phyloP scores from a whole-genome alignment of 2,113 vertebrate species.

The Crotalus helleri region DNA sequence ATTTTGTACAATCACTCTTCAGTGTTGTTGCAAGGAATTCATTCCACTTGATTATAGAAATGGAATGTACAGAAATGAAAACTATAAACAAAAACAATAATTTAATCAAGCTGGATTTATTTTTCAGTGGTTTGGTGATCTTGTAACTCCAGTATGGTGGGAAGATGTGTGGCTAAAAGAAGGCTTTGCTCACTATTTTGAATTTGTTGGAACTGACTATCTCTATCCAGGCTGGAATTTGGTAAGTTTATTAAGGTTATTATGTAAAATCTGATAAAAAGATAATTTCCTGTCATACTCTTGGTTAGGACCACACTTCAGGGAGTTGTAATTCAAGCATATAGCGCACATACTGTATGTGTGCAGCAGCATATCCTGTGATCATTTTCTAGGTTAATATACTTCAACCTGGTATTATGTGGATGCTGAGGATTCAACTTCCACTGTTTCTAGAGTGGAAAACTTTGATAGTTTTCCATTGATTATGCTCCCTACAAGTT shows the following conservation, averaged over 20 bases:
- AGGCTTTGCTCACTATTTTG: slow-evolving; percentile 97
- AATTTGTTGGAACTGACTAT: slow-evolving; percentile 95
- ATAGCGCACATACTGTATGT: not conserved
- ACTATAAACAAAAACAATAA: not conserved
- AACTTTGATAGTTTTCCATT: not conserved
- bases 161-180: slow-evolving; percentile 98
- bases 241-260: slow-evolving; percentile 72
- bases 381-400: not conserved
- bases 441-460: not conserved
- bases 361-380: not conserved
- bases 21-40: not conserved
- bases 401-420: not conserved
- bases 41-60: not conserved
- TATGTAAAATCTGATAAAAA: slow-evolving; percentile 6
- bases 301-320: not conserved
- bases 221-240: slow-evolving; percentile 98
- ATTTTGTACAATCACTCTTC: not conserved
- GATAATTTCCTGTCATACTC: slow-evolving; percentile 3
- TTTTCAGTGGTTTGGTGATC: slow-evolving; percentile 94
- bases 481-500: not conserved
- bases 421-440: not conserved
- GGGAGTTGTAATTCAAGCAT: not conserved
- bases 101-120: slow-evolving; percentile 27
- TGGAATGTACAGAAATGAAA: not conserved
- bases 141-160: slow-evolving; percentile 98